Base-by-base conservation (phyloP, 2,113 vertebrate species). In the Vulpes vulpes region DNA sequence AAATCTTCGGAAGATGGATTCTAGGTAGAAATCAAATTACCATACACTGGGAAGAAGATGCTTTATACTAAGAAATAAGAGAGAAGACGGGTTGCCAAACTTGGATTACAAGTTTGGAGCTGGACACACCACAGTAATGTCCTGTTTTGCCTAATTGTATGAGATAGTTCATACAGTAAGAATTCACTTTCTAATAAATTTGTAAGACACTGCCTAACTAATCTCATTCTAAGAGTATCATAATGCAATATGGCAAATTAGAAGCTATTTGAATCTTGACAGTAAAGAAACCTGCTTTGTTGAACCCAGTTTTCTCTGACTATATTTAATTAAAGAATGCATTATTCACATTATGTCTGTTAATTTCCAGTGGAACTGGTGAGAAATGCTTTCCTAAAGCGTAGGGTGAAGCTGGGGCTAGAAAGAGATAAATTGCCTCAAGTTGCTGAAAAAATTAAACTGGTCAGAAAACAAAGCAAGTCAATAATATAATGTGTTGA, bases 311-410 rank as follows among this genome's bases (percentile, higher is more conserved):
- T 97, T 97, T 94, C 43, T 97, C 74, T 89, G 85, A 79, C 59
- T 94, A 32, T 94, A 96, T 95, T 98, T 97, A 97, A 95, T 98
- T 97, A 96, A 96, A 96, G 65, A 96, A 62, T 14, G 23, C n/a
- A 92, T 96, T 97, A 97, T 95, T 95, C 92, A 92, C 92, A 95
- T 87, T 90, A 85, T 92, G 94, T 81, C 94, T 89, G 80, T 92
- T 98, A 96, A 98, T 92, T 98, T 98, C 92, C 79, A 81, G 74
- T 89, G 74, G 62, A 93, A 89, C 25, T 69, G 27, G 87, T 95
- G 96, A 97, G 87, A 97, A 97, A 85, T 67, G 69, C 9, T 95
- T 97, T 94, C 80, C 82, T 87, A 96, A 96, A 92, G 74, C 67
- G 49, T 55, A 96, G 2, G 59, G 53, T 69, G 87, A 90, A 23